Evolutionary conservation across 2,113 vertebrate species (phyloP).

Genomic region (Macquaria australasica): DNA sequence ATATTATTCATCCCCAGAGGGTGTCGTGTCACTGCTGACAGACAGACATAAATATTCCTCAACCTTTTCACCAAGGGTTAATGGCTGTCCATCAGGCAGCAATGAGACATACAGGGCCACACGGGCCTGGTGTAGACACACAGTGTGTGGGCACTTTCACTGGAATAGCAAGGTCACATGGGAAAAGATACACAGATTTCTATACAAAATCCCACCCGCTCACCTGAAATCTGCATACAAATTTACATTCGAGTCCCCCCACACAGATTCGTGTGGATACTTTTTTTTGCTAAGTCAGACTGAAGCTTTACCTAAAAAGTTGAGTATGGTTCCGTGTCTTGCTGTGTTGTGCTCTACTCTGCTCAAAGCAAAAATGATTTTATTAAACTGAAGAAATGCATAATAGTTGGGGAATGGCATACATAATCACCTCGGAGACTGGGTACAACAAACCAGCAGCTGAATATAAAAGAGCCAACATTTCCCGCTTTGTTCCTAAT

Average conservation of each 20-base stretch:
- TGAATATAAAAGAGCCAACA: conserved; percentile 79
- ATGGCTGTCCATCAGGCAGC: conserved; percentile 81
- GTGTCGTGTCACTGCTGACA: conserved; percentile 77
- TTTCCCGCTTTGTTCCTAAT: conserved; percentile 83
- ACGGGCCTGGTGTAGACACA: conserved; percentile 26
- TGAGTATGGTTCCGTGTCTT: conserved; percentile 7
- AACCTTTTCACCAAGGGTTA: conserved; percentile 81
- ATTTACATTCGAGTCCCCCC: conserved; percentile 13
- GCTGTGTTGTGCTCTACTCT: conserved; percentile 4
- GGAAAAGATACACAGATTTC: conserved; percentile 5
- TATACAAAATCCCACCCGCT: conserved; percentile 18
- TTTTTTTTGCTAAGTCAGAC: conserved; percentile 20
- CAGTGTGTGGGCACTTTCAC: conserved; percentile 47
- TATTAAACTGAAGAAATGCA: conserved; percentile 78
- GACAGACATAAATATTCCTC: conserved; percentile 82
- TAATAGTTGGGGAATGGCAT: conserved; percentile 74
- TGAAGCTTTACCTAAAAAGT: conserved; percentile 40
- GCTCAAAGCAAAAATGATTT: conserved; percentile 68
- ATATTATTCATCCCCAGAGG: conserved; percentile 80
- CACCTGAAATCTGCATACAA: neutral
- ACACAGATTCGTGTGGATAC: neutral
- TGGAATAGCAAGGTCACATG: conserved; percentile 69
- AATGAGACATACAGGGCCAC: conserved; percentile 49
- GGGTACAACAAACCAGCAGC: conserved; percentile 78
- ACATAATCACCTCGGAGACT: conserved; percentile 82